Percentiles rank a stretch among this genome's conserved stretches.
These are phyloP conservation scores for Sinocyclocheilus anshuiensis DNA, from an alignment of 2,113 vertebrate genomes.

Conservation along the genomic window DNA sequence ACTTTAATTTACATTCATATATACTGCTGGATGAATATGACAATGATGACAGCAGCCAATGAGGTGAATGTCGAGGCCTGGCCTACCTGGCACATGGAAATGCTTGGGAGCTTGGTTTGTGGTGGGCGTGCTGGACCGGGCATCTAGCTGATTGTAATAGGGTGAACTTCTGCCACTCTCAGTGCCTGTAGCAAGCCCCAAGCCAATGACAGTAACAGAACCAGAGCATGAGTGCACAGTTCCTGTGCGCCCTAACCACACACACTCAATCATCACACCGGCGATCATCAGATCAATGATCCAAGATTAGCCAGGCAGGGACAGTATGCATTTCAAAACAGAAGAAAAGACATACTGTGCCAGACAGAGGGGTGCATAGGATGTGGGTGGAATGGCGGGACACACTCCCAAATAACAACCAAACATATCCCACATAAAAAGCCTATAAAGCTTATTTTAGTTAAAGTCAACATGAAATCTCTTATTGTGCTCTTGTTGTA, in stretches of 20 bases:
- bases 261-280: constrained; percentile 24
- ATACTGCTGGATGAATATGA: constrained; percentile 28
- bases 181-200: constrained; percentile 85
- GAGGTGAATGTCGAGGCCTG: constrained; percentile 48
- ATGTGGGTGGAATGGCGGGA: constrained; percentile 35
- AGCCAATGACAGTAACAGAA: constrained; percentile 82
- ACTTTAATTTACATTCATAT: not conserved
- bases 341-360: constrained; percentile 47
- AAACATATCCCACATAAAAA: not conserved
- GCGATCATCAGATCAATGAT: constrained; percentile 20
- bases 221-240: constrained; percentile 64
- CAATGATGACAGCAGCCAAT: constrained; percentile 25
- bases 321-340: constrained; percentile 51
- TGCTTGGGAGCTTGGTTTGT: constrained; percentile 97
- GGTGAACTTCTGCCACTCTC: constrained; percentile 98
- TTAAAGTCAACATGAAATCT: constrained; percentile 19
- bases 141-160: constrained; percentile 95
- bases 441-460: not conserved
- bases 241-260: constrained; percentile 53
- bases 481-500: not conserved
- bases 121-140: constrained; percentile 92
- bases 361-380: constrained; percentile 26
- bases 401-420: not conserved
- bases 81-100: constrained; percentile 99
- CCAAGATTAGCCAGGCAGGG: constrained; percentile 40